Percentiles rank a stretch among this genome's conserved stretches.
These are phyloP conservation scores for Orthosia cruda DNA, from an alignment of 2,888 invertebrate genomes.

Conservation along the genomic window DNA sequence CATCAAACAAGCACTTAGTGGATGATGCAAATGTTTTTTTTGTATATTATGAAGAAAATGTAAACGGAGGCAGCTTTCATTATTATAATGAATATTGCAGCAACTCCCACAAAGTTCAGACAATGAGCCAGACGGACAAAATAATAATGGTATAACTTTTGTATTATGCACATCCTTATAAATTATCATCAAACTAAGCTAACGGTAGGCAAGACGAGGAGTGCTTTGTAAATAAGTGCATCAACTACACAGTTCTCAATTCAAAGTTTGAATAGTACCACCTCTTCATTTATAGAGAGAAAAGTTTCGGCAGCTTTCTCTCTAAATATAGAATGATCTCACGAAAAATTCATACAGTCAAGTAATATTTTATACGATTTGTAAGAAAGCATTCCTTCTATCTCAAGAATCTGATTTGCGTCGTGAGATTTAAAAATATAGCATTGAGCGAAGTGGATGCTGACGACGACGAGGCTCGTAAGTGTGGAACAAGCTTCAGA, in stretches of 20 bases:
- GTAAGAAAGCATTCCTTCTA: conserved; percentile 31
- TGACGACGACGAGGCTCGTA: conserved; percentile 52
- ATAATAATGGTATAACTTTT: conserved; percentile 61
- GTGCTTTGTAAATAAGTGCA: conserved; percentile 66
- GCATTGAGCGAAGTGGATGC: conserved; percentile 55
- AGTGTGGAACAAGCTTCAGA: conserved; percentile 74
- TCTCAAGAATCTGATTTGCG: conserved; percentile 22
- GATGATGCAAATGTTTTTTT: conserved; percentile 55
- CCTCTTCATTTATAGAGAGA: neutral
- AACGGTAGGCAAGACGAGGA: conserved; percentile 71
- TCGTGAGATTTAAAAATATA: conserved; percentile 50
- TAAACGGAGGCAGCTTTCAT: conserved; percentile 48
- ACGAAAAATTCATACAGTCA: neutral
- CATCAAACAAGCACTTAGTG: conserved; percentile 68
- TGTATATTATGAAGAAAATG: conserved; percentile 30
- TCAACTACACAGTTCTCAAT: conserved; percentile 65
- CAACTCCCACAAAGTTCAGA: conserved; percentile 57
- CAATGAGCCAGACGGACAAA: conserved; percentile 61
- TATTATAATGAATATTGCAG: conserved; percentile 57
- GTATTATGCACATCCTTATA: conserved; percentile 68
- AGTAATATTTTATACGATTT: conserved; percentile 1
- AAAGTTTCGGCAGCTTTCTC: conserved; percentile 19
- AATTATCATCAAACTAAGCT: conserved; percentile 76
- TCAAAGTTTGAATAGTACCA: conserved; percentile 4
- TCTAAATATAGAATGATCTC: conserved; percentile 5